Conservation (phyloP, 2,113 vertebrate species). For the Pygoscelis antarcticus region DNA sequence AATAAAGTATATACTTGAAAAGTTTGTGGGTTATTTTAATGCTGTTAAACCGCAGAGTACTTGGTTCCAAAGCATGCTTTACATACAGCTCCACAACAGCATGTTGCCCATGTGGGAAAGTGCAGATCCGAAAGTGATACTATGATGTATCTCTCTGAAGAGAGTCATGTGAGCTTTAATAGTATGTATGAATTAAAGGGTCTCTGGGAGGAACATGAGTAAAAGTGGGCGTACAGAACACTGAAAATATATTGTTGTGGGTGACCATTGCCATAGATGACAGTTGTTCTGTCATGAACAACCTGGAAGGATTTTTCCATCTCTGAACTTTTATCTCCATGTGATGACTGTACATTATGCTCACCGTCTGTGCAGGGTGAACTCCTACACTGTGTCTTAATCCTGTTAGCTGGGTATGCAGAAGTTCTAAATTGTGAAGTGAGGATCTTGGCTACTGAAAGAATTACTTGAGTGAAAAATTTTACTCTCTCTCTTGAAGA, state of each 20-base stretch:
- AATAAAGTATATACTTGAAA: slow-evolving; percentile 75
- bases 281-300: neutral
- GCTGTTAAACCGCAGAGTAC: neutral
- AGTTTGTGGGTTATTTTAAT: neutral
- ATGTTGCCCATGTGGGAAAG: neutral
- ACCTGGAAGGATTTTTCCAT: slow-evolving; percentile 25
- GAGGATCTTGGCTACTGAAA: neutral
- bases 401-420: neutral
- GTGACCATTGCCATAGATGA: slow-evolving; percentile 29
- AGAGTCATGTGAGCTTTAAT: neutral
- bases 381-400: neutral
- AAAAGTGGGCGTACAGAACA: neutral
- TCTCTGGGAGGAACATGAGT: neutral
- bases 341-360: slow-evolving; percentile 4
- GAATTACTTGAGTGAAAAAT: neutral
- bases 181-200: slow-evolving; percentile 16
- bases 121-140: slow-evolving; percentile 3
- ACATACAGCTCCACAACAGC: neutral
- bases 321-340: neutral
- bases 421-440: neutral
- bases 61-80: neutral
- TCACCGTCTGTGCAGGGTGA: slow-evolving; percentile 26
- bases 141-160: neutral
- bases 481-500: neutral
- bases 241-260: neutral